Evolutionary conservation across 2,888 invertebrate species (phyloP).

Genomic region (Micoletzkya japonica): DNA sequence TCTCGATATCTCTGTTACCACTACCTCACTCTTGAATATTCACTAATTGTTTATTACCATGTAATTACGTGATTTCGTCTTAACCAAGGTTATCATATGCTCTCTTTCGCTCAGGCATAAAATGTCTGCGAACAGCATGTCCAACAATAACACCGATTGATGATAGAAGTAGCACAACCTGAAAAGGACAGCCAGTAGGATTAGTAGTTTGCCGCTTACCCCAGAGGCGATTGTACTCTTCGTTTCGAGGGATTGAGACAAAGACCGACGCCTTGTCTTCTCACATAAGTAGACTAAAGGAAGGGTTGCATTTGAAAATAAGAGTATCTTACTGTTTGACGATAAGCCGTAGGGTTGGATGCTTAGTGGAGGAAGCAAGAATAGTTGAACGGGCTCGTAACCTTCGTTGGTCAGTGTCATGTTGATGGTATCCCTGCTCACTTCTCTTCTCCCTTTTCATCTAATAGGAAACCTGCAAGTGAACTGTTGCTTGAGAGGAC

Average conservation of each 20-base stretch:
- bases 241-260: slow-evolving; percentile 16
- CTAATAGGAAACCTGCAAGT: slow-evolving; percentile 5
- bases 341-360: slow-evolving; percentile 22
- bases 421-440: slow-evolving; percentile 15
- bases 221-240: slow-evolving; percentile 21
- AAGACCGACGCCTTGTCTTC: slow-evolving; percentile 17
- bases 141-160: slow-evolving; percentile 27
- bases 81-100: slow-evolving; percentile 26
- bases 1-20: neutral
- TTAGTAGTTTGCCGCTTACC: slow-evolving; percentile 3
- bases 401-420: slow-evolving; percentile 5
- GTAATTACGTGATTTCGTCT: neutral
- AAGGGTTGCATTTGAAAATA: neutral
- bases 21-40: neutral
- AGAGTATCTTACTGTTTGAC: slow-evolving; percentile 24
- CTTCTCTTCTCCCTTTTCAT: neutral
- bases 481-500: slow-evolving; percentile 27
- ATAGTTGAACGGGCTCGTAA: slow-evolving; percentile 19
- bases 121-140: slow-evolving; percentile 16
- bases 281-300: slow-evolving; percentile 24
- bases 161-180: slow-evolving; percentile 27
- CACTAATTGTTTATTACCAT: neutral
- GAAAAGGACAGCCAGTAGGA: neutral
- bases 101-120: slow-evolving; percentile 26
- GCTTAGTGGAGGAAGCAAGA: slow-evolving; percentile 3